Percentiles rank a stretch among this genome's conserved stretches.
phyloP scores from a whole-genome alignment of 2,113 vertebrate genomes.

The Microcebus murinus region DNA sequence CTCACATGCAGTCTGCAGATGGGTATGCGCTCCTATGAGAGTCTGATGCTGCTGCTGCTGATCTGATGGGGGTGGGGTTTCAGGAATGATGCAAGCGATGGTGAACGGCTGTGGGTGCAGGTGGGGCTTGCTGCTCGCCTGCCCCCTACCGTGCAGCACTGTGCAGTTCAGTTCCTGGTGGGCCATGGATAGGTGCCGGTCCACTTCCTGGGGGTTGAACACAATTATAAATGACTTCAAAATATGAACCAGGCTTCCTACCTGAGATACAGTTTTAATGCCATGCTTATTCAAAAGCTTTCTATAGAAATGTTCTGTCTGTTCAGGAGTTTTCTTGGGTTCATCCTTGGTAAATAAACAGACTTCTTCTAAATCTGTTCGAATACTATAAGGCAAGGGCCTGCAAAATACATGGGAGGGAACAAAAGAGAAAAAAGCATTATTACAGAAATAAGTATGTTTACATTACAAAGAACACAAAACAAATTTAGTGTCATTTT shows the following conservation, averaged over 20 bases:
- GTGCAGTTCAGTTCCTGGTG: no score
- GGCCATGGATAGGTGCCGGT: no score
- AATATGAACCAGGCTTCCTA: constrained; percentile 74
- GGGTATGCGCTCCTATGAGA: no score
- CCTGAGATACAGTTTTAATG: constrained; percentile 89
- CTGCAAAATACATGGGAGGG: constrained; percentile 78
- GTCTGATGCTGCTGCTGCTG: no score
- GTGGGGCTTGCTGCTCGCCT: no score
- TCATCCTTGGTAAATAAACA: constrained; percentile 94
- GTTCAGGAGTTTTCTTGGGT: constrained; percentile 90
- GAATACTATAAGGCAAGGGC: constrained; percentile 89
- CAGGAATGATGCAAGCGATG: no score
- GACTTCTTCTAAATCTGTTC: constrained; percentile 88
- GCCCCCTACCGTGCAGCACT: no score
- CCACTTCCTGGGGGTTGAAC: no score
- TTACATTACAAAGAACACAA: not conserved
- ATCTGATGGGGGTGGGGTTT: no score
- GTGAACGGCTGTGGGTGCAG: no score
- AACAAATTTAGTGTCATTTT: not conserved
- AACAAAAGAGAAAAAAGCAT: not conserved
- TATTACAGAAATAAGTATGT: not conserved
- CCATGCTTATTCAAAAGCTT: constrained; percentile 89
- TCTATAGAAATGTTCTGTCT: constrained; percentile 92
- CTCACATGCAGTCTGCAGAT: no score
- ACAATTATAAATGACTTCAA: not conserved